Evolutionary conservation across 1,140 invertebrate species (phyloP).

Genomic region (Agraylea sexmaculata): DNA sequence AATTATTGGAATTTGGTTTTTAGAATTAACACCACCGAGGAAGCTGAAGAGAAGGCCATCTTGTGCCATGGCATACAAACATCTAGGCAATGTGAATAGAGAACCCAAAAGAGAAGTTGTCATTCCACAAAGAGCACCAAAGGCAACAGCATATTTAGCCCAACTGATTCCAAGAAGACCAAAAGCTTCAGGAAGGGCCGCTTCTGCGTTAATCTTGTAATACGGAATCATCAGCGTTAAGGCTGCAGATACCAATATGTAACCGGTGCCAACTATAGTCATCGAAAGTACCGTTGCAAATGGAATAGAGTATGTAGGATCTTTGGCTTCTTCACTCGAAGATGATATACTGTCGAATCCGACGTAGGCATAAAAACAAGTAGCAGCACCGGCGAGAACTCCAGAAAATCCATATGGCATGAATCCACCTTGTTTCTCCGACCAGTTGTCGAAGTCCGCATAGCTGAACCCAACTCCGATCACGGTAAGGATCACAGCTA

Average conservation of each 20-base stretch:
- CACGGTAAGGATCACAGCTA: conserved; percentile 61
- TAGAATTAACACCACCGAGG: conserved; percentile 59
- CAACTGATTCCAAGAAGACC: conserved; percentile 57
- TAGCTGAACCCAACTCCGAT: conserved; percentile 69
- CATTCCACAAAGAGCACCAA: conserved; percentile 84
- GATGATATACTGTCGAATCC: conserved; percentile 80
- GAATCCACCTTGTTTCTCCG: conserved; percentile 56
- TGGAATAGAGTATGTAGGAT: conserved; percentile 68
- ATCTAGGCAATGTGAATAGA: conserved; percentile 70
- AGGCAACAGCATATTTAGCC: conserved; percentile 78
- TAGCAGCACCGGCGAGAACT: conserved; percentile 69
- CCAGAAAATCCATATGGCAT: conserved; percentile 71
- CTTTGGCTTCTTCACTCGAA: conserved; percentile 73
- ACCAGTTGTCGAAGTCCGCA: conserved; percentile 73
- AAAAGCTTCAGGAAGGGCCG: conserved; percentile 78
- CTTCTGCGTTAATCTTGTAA: conserved; percentile 55
- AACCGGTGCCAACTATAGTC: conserved; percentile 63
- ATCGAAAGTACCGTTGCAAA: conserved; percentile 70
- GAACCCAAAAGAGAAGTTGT: conserved; percentile 77
- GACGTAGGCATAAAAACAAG: conserved; percentile 83
- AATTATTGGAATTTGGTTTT: conserved; percentile 69
- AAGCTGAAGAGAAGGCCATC: conserved; percentile 79
- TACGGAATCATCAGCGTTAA: conserved; percentile 79
- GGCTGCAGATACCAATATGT: conserved; percentile 68
- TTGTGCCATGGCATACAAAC: conserved; percentile 79